phyloP scores from a whole-genome alignment of 1,140 invertebrate genomes.

The Neoseiulus cucumeris region DNA sequence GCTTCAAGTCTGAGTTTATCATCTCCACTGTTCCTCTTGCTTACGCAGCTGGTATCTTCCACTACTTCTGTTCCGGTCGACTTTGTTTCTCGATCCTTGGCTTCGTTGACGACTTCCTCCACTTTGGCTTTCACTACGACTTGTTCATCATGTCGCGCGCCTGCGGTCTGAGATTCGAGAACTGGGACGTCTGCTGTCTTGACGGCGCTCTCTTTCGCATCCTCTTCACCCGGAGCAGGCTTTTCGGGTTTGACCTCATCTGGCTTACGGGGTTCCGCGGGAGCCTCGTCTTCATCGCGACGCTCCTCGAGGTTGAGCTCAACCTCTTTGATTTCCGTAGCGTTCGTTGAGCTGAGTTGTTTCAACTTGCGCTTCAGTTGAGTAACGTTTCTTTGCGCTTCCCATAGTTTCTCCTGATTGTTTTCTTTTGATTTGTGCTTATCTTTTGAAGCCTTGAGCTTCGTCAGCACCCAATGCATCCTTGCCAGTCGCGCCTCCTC shows the following conservation, averaged over 20 bases:
- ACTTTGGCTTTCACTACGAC: too few species aligned
- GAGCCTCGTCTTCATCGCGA: neutral
- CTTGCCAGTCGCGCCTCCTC: neutral
- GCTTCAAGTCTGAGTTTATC: neutral
- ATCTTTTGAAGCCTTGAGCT: neutral
- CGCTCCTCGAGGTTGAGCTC: neutral
- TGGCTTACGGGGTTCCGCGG: too few species aligned
- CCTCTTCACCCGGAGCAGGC: too few species aligned
- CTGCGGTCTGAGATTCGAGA: too few species aligned
- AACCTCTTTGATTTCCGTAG: neutral
- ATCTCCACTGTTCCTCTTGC: neutral
- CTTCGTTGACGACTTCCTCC: too few species aligned
- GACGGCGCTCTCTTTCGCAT: too few species aligned
- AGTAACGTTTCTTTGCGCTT: neutral
- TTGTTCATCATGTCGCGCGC: too few species aligned
- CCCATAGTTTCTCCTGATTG: conserved; percentile 4
- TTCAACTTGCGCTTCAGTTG: conserved; percentile 1
- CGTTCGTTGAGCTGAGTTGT: neutral
- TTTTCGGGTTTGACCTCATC: too few species aligned
- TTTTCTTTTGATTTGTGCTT: neutral
- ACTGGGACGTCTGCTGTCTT: too few species aligned
- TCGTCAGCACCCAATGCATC: neutral
- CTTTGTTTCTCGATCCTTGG: too few species aligned
- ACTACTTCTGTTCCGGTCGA: too few species aligned
- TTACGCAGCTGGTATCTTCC: too few species aligned